Conservation (phyloP, 2,888 invertebrate species). For the Lasioglossum calceatum region DNA sequence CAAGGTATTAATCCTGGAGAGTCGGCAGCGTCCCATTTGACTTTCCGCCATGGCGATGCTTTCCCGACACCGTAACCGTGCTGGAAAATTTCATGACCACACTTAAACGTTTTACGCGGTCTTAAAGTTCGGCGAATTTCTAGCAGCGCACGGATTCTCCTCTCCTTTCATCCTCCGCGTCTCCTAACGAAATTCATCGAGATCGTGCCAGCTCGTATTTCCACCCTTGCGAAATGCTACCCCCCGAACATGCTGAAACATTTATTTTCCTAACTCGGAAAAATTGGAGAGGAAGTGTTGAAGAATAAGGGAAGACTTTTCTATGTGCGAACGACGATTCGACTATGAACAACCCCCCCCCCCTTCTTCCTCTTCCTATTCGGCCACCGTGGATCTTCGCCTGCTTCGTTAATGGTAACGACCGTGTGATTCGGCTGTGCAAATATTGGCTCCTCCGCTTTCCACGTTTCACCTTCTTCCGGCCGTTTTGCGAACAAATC, state of each 20-base stretch:
- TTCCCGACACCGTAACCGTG: conserved; percentile 39
- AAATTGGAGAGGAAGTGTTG: background rate
- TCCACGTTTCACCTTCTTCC: conserved; percentile 33
- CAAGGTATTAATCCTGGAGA: background rate
- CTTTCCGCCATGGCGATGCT: conserved; percentile 14
- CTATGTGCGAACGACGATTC: background rate
- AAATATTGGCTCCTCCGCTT: conserved; percentile 61
- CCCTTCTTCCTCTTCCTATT: conserved; percentile 1
- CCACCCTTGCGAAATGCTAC: background rate
- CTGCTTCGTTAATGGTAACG: conserved; percentile 45
- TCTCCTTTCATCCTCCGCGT: background rate
- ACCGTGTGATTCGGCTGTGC: conserved; percentile 59
- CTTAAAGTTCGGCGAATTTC: conserved; percentile 40
- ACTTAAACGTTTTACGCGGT: conserved; percentile 53
- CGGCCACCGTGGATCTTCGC: background rate
- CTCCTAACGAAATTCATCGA: background rate
- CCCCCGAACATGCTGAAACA: too few relatives aligned
- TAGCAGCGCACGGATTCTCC: conserved; percentile 36
- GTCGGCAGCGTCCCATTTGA: conserved; percentile 27
- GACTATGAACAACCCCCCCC: background rate
- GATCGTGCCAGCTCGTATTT: background rate
- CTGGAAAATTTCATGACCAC: conserved; percentile 48
- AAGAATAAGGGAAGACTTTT: background rate
- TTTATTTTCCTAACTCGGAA: background rate
- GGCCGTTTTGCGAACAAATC: conserved; percentile 20